Evolutionary conservation across 2,113 vertebrate species (phyloP).

Genomic region (Sebastes schlegelii): DNA sequence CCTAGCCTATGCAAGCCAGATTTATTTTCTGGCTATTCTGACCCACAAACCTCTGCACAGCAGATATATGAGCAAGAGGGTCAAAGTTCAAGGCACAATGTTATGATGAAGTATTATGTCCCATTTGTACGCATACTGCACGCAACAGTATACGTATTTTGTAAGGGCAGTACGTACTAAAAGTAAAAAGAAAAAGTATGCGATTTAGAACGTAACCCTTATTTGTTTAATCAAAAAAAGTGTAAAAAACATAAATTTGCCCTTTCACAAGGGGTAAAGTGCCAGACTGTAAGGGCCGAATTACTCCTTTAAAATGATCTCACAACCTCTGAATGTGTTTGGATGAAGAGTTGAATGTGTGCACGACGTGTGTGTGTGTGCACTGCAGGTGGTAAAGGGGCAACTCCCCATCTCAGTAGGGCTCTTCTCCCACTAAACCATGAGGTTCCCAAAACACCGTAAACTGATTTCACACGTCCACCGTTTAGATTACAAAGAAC

Average conservation of each 20-base stretch:
- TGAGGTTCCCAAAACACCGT: constrained; percentile 14
- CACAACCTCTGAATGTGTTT: background rate
- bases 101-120: too few relatives aligned
- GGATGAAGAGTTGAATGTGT: background rate
- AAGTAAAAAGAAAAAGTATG: too few relatives aligned
- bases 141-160: too few relatives aligned
- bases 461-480: constrained; percentile 13
- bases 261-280: background rate
- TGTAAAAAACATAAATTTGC: background rate
- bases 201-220: too few relatives aligned
- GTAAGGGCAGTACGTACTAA: too few relatives aligned
- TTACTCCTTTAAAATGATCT: background rate
- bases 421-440: constrained; percentile 32
- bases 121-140: too few relatives aligned
- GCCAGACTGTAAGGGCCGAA: background rate
- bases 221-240: background rate
- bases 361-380: background rate
- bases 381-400: constrained; percentile 51
- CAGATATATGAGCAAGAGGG: too few relatives aligned
- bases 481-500: background rate
- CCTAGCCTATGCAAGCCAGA: too few relatives aligned
- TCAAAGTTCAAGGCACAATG: too few relatives aligned
- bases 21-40: too few relatives aligned
- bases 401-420: constrained; percentile 59
- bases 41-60: too few relatives aligned